Evolutionary conservation across 2,797 vertebrate species (phyloP), one percentile per base, ranked within the genome.

Genomic region (Pachyuromys duprasi): DNA sequence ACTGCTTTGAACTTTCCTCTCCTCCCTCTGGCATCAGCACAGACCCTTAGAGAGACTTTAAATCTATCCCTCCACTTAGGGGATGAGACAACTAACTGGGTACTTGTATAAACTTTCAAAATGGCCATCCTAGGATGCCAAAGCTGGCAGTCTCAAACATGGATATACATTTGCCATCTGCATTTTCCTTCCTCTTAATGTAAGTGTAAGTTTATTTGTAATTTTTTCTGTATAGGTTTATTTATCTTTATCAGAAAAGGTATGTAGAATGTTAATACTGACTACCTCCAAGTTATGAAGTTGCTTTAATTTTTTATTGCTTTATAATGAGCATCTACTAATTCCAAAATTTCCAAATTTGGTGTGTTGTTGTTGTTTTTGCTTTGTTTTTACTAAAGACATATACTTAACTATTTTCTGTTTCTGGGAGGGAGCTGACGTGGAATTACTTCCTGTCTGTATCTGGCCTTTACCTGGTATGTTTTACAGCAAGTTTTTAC

Each of bases 381-480:
- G 49, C 15, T 62, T 82, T 63, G 8, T 20, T 97, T 91, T 90
- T 83, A 89, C 65, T 86, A 86, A 90, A 95, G 45, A 79, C 70
- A 62, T 22, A 3, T 69, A 93, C 80, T 89, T 60, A 95, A 86
- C 53, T 94, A 67, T 57, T 93, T 93, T 45, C 92, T 78, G n/a
- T 91, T 86, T 93, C 49, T 62, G 36, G 39, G 31, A 31, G 57
- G n/a, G 70, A 79, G 74, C 4, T 49, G 45, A 93, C 49, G 42
- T 14, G 8, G 95, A 75, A 45, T 90, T 67, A 79, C 28, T 93
- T 95, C 28, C 90, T 26, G 12, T 67, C 86, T 83, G 18, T 11
- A 53, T 91, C 36, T 90, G 36, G 24, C 28, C 82, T 94, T 97
- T 96, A 81, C 74, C 91, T 94, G 75, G 36, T 88, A n/a, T 42